These are phyloP conservation scores for Corythoichthys intestinalis DNA, from an alignment of 2,113 vertebrate genomes.

Conservation along the genomic window DNA sequence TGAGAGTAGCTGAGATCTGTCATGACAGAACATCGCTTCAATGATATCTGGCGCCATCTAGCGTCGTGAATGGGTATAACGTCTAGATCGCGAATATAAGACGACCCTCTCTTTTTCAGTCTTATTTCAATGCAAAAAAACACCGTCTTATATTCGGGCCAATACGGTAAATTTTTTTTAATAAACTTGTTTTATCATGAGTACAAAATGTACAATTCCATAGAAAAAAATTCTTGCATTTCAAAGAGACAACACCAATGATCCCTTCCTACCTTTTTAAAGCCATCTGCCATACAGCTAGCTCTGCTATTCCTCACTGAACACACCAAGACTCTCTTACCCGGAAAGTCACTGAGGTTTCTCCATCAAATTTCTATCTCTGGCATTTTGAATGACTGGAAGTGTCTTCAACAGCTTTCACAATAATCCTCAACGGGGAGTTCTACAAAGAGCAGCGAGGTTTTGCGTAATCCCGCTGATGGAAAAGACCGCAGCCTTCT, in stretches of 20 bases:
- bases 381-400: constrained; percentile 1
- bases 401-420: constrained; percentile 3
- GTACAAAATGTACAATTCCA: no score
- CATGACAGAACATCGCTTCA: no score
- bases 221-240: no score
- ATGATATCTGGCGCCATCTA: no score
- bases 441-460: background rate
- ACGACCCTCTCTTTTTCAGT: no score
- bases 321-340: background rate
- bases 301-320: background rate
- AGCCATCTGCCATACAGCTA: background rate
- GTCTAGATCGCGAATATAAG: no score
- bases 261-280: background rate
- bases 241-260: background rate
- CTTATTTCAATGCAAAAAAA: no score
- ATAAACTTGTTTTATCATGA: no score
- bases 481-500: constrained; percentile 4
- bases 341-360: background rate
- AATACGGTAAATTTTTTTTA: no score
- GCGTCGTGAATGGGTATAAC: no score
- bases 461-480: constrained; percentile 8
- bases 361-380: background rate
- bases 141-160: no score
- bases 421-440: constrained; percentile 5
- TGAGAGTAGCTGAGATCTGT: no score